Evolutionary conservation across 2,113 vertebrate genomes (phyloP).

Genomic region (Prunella himalayana): DNA sequence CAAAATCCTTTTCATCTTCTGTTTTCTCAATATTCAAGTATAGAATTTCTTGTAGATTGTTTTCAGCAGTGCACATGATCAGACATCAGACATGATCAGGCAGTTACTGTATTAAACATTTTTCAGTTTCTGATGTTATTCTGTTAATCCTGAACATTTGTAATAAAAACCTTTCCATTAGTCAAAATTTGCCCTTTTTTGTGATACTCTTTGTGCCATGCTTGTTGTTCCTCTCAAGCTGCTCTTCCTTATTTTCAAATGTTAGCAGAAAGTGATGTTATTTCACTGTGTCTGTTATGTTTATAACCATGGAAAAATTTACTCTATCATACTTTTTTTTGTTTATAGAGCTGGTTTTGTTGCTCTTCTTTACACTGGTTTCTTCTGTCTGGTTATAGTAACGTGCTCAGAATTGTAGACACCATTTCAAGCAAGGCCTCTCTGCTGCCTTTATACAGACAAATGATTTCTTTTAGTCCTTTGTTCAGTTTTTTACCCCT

Average conservation of each 20-base stretch:
- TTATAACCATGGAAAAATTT: not conserved
- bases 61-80: conserved; percentile 44
- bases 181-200: not conserved
- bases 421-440: not conserved
- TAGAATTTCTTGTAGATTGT: not conserved
- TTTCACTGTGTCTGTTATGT: not conserved
- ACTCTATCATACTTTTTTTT: not conserved
- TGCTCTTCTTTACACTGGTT: not conserved
- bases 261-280: not conserved
- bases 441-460: not conserved
- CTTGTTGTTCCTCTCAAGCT: not conserved
- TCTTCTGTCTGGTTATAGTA: not conserved
- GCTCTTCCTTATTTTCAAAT: not conserved
- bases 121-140: not conserved
- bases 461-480: conserved; percentile 45
- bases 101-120: not conserved
- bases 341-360: not conserved
- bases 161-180: not conserved
- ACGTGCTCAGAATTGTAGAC: not conserved
- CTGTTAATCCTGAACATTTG: not conserved
- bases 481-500: conserved; percentile 17
- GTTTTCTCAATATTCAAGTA: conserved; percentile 1
- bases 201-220: not conserved
- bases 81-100: not conserved
- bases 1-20: conserved; percentile 15